Percentiles rank a stretch among this genome's conserved stretches.
These are phyloP conservation scores for Drosophila bifasciata DNA, from an alignment of 1,140 invertebrate genomes.

Conservation along the genomic window DNA sequence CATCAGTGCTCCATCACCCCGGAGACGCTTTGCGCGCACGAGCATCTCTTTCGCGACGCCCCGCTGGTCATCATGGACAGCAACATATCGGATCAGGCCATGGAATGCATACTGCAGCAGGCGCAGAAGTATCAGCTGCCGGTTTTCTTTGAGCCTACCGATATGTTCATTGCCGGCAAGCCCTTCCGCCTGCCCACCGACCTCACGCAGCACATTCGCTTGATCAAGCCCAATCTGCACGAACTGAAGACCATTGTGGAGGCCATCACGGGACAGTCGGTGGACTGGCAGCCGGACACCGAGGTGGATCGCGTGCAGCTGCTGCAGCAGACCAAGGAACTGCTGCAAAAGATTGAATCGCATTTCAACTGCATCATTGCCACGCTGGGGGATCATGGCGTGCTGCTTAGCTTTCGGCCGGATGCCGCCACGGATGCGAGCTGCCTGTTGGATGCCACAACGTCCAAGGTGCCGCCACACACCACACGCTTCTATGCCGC, in stretches of 20 bases:
- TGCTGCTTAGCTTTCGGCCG: slow-evolving; percentile 83
- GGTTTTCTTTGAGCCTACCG: slow-evolving; percentile 90
- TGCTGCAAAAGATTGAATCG: slow-evolving; percentile 64
- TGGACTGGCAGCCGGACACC: slow-evolving; percentile 11
- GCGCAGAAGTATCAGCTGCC: slow-evolving; percentile 87
- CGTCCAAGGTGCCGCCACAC: slow-evolving; percentile 12
- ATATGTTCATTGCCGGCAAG: slow-evolving; percentile 86
- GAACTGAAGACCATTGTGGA: slow-evolving; percentile 87
- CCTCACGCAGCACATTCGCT: slow-evolving; percentile 85
- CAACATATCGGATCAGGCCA: slow-evolving; percentile 89
- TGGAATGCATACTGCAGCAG: slow-evolving; percentile 87
- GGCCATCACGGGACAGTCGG: slow-evolving; percentile 39
- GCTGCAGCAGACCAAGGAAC: slow-evolving; percentile 34
- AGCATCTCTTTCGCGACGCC: slow-evolving; percentile 86
- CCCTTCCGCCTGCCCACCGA: slow-evolving; percentile 84
- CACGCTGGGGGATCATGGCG: slow-evolving; percentile 86
- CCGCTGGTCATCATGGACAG: slow-evolving; percentile 92
- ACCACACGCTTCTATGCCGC: slow-evolving; percentile 84
- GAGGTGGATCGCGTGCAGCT: slow-evolving; percentile 35
- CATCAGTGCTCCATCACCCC: slow-evolving; percentile 88
- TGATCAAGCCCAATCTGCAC: slow-evolving; percentile 89
- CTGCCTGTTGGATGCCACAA: slow-evolving; percentile 29
- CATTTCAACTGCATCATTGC: slow-evolving; percentile 86
- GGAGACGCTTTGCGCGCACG: slow-evolving; percentile 85
- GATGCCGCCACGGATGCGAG: slow-evolving; percentile 58